A percentile compares a stretch with the other conserved stretches of the same genome.
Conservation (phyloP, 2,797 vertebrate genomes). For the Gallinago nigripennis region DNA sequence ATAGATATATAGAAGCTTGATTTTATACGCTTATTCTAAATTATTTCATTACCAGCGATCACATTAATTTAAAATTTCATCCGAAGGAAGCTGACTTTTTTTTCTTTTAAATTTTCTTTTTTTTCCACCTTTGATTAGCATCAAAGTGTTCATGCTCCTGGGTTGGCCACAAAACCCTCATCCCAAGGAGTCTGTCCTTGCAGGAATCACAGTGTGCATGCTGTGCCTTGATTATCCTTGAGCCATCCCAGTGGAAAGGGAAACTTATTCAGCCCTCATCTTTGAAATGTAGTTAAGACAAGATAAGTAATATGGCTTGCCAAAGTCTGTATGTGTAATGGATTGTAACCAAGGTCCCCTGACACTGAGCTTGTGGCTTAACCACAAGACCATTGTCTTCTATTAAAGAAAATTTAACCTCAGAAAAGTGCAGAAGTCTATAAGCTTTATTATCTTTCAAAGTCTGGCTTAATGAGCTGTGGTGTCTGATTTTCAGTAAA, state of each 20-base stretch:
- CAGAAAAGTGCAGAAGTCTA: slow-evolving; percentile 5
- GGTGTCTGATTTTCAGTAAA: neutral
- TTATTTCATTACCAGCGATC: neutral
- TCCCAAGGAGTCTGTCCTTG: neutral
- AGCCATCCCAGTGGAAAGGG: neutral
- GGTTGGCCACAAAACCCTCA: neutral
- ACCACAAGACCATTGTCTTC: slow-evolving; percentile 51
- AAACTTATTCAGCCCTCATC: neutral
- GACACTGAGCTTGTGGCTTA: slow-evolving; percentile 52
- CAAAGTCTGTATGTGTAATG: slow-evolving; percentile 32
- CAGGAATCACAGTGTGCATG: neutral
- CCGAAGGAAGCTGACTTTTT: neutral
- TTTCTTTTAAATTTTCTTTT: neutral
- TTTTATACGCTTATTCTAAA: neutral
- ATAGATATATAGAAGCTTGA: neutral
- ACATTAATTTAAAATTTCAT: neutral
- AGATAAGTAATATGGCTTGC: neutral
- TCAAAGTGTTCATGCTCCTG: neutral
- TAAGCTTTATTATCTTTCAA: slow-evolving; percentile 28
- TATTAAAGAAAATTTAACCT: slow-evolving; percentile 36
- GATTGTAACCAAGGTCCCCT: slow-evolving; percentile 50
- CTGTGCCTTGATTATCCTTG: neutral
- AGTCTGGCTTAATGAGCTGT: slow-evolving; percentile 49
- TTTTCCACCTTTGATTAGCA: neutral
- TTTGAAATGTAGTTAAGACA: slow-evolving; percentile 6